Evolutionary conservation across 2,888 invertebrate genomes (phyloP).

Genomic region (Calephelis perditalis): DNA sequence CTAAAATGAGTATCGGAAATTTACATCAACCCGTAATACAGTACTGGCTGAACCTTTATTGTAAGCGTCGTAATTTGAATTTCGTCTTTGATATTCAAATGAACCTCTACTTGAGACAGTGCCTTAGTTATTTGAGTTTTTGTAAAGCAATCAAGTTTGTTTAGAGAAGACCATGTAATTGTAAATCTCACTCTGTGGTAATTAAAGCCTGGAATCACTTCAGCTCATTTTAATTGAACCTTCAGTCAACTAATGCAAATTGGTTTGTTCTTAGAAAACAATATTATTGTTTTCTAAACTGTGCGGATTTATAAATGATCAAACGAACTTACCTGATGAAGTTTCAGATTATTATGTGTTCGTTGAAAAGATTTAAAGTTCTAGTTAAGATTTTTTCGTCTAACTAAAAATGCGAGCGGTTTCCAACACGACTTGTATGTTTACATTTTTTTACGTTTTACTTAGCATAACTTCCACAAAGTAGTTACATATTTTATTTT

Average conservation of each 20-base stretch:
- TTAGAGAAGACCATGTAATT: slow-evolving; percentile 72
- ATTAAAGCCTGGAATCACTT: slow-evolving; percentile 71
- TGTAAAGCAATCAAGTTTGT: slow-evolving; percentile 78
- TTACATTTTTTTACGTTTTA: no score
- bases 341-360: no score
- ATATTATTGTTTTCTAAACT: no score
- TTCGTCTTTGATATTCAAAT: slow-evolving; percentile 78
- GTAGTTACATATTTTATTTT: no score
- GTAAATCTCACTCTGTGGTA: slow-evolving; percentile 73
- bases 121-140: slow-evolving; percentile 78
- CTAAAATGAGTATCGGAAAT: slow-evolving; percentile 77
- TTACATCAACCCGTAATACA: slow-evolving; percentile 76
- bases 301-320: no score
- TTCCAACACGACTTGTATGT: no score
- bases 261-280: slow-evolving; percentile 6
- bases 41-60: slow-evolving; percentile 73
- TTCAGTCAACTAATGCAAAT: slow-evolving; percentile 43
- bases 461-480: no score
- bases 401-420: no score
- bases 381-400: no score
- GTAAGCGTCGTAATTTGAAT: slow-evolving; percentile 78
- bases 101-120: slow-evolving; percentile 76
- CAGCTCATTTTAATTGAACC: slow-evolving; percentile 47
- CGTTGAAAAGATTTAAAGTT: no score
- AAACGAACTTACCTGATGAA: no score